phyloP scores from a whole-genome alignment of 2,888 invertebrate genomes.

The Allophyes oxyacanthae region DNA sequence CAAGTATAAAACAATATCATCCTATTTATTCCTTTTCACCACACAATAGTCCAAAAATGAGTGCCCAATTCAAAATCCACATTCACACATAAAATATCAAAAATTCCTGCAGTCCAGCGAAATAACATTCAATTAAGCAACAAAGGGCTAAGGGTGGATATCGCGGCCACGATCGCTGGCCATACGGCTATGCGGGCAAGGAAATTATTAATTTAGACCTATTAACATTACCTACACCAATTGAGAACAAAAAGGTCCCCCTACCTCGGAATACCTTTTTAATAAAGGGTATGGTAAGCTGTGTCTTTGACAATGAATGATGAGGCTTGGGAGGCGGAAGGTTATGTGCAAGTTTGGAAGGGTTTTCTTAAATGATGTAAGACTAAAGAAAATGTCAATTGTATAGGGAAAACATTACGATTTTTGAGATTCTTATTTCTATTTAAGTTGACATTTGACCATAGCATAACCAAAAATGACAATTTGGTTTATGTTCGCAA shows the following conservation, averaged over 20 bases:
- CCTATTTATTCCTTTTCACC: no score
- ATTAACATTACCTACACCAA: slow-evolving; percentile 79
- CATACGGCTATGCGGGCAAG: slow-evolving; percentile 71
- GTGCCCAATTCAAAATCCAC: no score
- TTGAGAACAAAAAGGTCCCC: slow-evolving; percentile 78
- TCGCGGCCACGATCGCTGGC: slow-evolving; percentile 57
- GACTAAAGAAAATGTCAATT: slow-evolving; percentile 19
- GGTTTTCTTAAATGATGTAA: slow-evolving; percentile 30
- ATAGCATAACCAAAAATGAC: no score
- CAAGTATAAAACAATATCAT: no score
- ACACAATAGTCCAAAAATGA: no score
- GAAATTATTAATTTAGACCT: slow-evolving; percentile 82
- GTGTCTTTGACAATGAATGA: slow-evolving; percentile 71
- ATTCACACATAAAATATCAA: slow-evolving; percentile 32
- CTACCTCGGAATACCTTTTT: slow-evolving; percentile 70
- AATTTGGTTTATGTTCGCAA: no score
- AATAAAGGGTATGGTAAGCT: slow-evolving; percentile 65
- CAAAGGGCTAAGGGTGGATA: slow-evolving; percentile 70
- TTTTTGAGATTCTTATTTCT: no score
- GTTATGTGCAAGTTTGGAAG: slow-evolving; percentile 37
- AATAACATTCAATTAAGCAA: slow-evolving; percentile 75
- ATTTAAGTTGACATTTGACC: no score
- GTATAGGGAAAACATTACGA: not conserved
- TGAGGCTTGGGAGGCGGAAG: slow-evolving; percentile 58
- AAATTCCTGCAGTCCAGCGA: slow-evolving; percentile 68